A percentile compares a stretch with the other conserved stretches of the same genome.
Conservation (phyloP, 2,888 invertebrate species). For the Xanthia icteritia region DNA sequence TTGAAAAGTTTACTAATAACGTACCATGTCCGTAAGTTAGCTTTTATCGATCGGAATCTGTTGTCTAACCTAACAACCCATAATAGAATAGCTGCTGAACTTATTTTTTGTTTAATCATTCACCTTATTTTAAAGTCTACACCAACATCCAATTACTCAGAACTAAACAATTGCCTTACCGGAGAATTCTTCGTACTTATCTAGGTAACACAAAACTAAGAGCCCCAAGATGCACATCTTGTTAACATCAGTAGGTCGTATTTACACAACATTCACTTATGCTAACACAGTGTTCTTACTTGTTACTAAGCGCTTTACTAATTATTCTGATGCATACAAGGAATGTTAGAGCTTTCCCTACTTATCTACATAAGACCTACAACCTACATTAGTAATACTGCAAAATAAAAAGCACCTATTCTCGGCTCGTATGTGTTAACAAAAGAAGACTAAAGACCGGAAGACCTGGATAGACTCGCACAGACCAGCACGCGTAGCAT, state of each 20-base stretch:
- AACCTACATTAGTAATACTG: slow-evolving; percentile 23
- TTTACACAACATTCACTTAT: slow-evolving; percentile 64
- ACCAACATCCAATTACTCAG: slow-evolving; percentile 4
- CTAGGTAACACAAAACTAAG: slow-evolving; percentile 52
- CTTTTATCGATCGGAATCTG: too few relatives aligned
- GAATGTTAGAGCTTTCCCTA: slow-evolving; percentile 51
- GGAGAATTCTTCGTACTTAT: slow-evolving; percentile 25
- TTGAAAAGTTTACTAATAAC: not conserved
- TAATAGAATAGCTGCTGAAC: not conserved
- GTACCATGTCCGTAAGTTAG: not conserved
- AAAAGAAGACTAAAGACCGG: not conserved
- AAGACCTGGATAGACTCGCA: not conserved
- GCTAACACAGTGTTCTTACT: slow-evolving; percentile 55
- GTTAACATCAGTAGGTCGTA: slow-evolving; percentile 60
- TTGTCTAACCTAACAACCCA: not conserved
- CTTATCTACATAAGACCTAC: slow-evolving; percentile 42
- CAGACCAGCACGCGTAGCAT: too few relatives aligned
- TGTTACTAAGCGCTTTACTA: slow-evolving; percentile 60
- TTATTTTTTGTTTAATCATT: not conserved
- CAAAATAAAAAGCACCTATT: slow-evolving; percentile 25
- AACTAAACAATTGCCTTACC: slow-evolving; percentile 14
- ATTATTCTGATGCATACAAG: slow-evolving; percentile 56
- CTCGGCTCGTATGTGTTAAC: not conserved
- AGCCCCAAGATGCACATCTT: slow-evolving; percentile 61
- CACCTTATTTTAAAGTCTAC: not conserved